phyloP scores from a whole-genome alignment of 2,797 vertebrate genomes.

The Gouania willdenowi region DNA sequence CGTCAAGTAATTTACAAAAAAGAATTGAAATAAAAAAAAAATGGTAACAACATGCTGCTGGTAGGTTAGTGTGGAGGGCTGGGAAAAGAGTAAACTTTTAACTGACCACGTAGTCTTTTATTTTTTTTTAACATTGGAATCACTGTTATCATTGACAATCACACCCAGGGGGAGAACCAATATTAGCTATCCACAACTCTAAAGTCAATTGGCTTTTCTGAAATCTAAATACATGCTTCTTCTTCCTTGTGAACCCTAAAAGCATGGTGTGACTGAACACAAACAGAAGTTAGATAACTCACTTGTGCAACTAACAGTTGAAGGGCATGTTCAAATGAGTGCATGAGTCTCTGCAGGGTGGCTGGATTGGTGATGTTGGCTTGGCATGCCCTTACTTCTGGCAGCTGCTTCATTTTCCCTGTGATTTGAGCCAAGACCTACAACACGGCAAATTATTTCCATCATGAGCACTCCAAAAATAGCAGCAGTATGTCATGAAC shows the following conservation, averaged over 20 bases:
- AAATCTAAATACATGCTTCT: too few species aligned
- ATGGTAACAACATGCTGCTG: too few species aligned
- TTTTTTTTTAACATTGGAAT: too few species aligned
- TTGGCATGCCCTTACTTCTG: conserved; percentile 83
- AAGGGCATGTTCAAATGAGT: conserved; percentile 88
- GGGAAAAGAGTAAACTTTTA: too few species aligned
- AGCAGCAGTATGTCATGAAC: conserved; percentile 28
- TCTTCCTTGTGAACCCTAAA: not conserved
- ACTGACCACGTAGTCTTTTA: too few species aligned
- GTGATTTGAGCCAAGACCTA: conserved; percentile 87
- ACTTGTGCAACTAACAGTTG: conserved; percentile 88
- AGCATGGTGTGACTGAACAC: not conserved
- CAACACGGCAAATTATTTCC: conserved; percentile 38
- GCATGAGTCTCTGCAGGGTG: conserved; percentile 84
- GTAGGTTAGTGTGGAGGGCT: too few species aligned
- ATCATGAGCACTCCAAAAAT: conserved; percentile 52
- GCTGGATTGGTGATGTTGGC: conserved; percentile 81
- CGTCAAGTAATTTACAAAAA: too few species aligned
- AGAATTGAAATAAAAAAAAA: too few species aligned
- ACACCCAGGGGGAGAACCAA: too few species aligned
- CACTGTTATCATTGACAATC: too few species aligned
- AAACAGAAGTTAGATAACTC: conserved; percentile 28
- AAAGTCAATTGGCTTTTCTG: too few species aligned
- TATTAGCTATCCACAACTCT: too few species aligned
- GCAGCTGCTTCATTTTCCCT: conserved; percentile 86